Conservation (phyloP, 2,888 invertebrate species). For the Lasioglossum zephyrum region DNA sequence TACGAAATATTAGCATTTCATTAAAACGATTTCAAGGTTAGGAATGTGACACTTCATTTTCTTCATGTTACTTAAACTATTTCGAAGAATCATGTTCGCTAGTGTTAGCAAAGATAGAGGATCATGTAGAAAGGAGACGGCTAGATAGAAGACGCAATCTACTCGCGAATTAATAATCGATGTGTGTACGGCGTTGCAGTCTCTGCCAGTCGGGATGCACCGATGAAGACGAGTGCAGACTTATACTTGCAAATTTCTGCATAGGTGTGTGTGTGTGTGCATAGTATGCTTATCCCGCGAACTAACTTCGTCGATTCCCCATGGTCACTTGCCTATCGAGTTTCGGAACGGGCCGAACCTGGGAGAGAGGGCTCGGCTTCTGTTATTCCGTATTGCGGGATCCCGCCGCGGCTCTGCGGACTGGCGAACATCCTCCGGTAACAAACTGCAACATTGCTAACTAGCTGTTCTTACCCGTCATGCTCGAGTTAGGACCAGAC, state of each 20-base stretch:
- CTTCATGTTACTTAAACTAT: no score
- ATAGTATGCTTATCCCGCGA: conserved; percentile 39
- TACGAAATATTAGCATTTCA: no score
- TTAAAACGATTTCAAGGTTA: no score
- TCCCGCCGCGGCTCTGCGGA: conserved; percentile 31
- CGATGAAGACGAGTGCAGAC: background rate
- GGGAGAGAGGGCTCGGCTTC: conserved; percentile 43
- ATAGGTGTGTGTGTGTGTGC: background rate
- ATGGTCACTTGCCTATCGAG: conserved; percentile 66
- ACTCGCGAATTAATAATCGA: conserved; percentile 66
- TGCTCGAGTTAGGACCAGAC: conserved; percentile 4
- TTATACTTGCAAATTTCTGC: background rate
- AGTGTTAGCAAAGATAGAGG: no score
- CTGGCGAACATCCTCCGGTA: conserved; percentile 51
- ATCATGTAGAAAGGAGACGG: background rate
- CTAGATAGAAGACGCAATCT: conserved; percentile 9
- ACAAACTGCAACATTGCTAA: conserved; percentile 48
- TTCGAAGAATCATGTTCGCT: no score
- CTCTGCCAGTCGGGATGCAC: background rate
- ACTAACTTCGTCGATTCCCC: conserved; percentile 71
- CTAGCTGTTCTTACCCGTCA: conserved; percentile 31
- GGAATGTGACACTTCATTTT: no score
- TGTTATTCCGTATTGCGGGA: conserved; percentile 59
- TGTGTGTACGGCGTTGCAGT: conserved; percentile 13
- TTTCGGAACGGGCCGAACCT: conserved; percentile 43